Conservation (phyloP, 2,797 vertebrate genomes). For the Danionella dracula region DNA sequence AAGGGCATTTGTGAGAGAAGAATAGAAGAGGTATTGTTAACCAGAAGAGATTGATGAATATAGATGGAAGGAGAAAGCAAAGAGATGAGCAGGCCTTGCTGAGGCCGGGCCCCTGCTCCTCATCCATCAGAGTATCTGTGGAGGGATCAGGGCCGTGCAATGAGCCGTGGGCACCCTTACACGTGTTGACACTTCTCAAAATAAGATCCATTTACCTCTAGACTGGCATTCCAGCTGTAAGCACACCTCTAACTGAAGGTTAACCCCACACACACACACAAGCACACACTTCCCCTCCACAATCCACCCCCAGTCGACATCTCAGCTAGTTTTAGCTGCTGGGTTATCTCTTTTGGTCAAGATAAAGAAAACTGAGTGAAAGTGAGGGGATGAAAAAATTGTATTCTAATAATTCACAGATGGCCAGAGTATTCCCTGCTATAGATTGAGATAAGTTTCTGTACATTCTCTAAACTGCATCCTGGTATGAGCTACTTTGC, state of each 20-base stretch:
- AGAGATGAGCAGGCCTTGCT: constrained; percentile 43
- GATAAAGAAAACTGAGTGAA: constrained; percentile 13
- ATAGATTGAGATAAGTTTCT: constrained; percentile 22
- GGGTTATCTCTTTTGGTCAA: constrained; percentile 12
- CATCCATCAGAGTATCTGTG: constrained; percentile 71
- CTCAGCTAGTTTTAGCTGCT: constrained; percentile 5
- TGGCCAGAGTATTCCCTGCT: constrained; percentile 1
- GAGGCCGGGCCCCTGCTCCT: constrained; percentile 46
- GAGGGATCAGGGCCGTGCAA: constrained; percentile 66
- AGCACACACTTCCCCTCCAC: too few species aligned
- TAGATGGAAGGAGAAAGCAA: constrained; percentile 26
- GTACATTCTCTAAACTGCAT: background rate
- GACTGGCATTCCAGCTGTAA: constrained; percentile 41
- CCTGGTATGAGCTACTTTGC: constrained; percentile 14
- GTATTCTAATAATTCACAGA: constrained; percentile 18
- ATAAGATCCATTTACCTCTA: constrained; percentile 79
- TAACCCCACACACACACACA: constrained; percentile 26
- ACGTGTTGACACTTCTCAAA: constrained; percentile 75
- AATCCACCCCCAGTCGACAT: background rate
- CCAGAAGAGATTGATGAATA: constrained; percentile 17
- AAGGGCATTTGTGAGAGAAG: background rate
- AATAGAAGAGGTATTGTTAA: constrained; percentile 22
- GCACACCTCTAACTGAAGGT: constrained; percentile 33
- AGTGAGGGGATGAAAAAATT: constrained; percentile 16
- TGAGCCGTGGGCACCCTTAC: constrained; percentile 75